These are phyloP conservation scores for Myopa tessellatipennis DNA, from an alignment of 2,888 invertebrate genomes.

Conservation along the genomic window DNA sequence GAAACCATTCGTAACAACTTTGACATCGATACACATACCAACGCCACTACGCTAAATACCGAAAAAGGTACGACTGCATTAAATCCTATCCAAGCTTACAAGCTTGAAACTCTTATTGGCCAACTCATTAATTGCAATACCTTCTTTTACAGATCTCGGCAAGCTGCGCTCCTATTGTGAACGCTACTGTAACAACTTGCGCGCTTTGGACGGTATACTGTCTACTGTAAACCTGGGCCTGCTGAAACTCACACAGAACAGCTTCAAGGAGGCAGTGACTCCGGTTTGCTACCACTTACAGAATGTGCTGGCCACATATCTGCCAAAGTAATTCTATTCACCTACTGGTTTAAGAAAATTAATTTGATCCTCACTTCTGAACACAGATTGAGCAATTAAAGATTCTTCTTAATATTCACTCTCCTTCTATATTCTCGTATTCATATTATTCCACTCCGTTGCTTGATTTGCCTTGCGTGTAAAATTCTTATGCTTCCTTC, in stretches of 20 bases:
- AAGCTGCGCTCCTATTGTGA: constrained; percentile 77
- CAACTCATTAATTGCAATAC: not conserved
- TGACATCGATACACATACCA: constrained; percentile 76
- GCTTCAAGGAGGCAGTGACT: constrained; percentile 78
- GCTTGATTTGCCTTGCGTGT: too few relatives aligned
- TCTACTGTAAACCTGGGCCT: constrained; percentile 79
- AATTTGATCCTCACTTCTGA: not conserved
- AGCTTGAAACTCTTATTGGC: not conserved
- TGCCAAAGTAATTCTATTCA: constrained; percentile 73
- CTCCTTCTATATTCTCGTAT: too few relatives aligned
- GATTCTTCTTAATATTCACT: too few relatives aligned
- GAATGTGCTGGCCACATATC: constrained; percentile 73
- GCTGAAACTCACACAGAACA: constrained; percentile 75
- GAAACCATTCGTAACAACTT: constrained; percentile 76
- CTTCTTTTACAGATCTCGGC: constrained; percentile 69
- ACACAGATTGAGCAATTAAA: not conserved
- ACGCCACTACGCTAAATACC: constrained; percentile 73
- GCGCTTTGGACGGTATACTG: constrained; percentile 75
- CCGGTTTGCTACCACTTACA: constrained; percentile 80
- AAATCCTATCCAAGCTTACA: not conserved
- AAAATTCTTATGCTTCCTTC: not conserved
- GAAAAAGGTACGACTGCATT: constrained; percentile 69
- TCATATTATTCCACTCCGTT: not conserved
- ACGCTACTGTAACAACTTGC: constrained; percentile 77
- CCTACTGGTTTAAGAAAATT: not conserved